Evolutionary conservation across 1,140 invertebrate species (phyloP).

Genomic region (Scylla paramamosain): DNA sequence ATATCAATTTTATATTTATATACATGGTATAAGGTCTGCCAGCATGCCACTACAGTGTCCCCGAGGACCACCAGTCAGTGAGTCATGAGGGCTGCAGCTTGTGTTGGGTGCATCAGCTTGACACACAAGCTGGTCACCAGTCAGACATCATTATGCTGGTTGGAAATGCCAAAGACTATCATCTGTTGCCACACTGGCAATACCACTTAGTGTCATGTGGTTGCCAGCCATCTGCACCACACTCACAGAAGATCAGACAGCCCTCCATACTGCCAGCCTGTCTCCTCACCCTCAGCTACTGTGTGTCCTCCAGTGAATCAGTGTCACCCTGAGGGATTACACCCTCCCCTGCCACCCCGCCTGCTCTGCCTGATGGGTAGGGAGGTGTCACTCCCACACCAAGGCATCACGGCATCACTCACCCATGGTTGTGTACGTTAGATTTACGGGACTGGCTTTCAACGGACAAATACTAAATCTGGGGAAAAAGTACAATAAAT

Average conservation of each 20-base stretch:
- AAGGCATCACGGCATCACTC: not conserved
- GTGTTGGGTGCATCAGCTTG: not conserved
- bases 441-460: not conserved
- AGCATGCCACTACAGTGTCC: not conserved
- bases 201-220: not conserved
- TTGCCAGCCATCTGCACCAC: not conserved
- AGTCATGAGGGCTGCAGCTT: not conserved
- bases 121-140: not conserved
- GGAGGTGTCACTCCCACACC: not conserved
- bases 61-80: not conserved
- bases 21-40: not conserved
- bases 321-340: not conserved
- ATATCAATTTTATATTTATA: slow-evolving; percentile 24
- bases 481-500: slow-evolving; percentile 13
- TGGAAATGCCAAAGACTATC: not conserved
- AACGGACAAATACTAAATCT: not conserved
- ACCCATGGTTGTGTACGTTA: not conserved
- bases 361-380: not conserved
- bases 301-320: not conserved
- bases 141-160: not conserved
- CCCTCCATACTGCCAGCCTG: not conserved
- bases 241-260: not conserved
- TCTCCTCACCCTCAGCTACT: not conserved
- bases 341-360: not conserved
- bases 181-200: not conserved